Percentiles rank a stretch among this genome's conserved stretches.
Conservation (phyloP, 1,140 invertebrate genomes). For the Meloidogyne floridensis region DNA sequence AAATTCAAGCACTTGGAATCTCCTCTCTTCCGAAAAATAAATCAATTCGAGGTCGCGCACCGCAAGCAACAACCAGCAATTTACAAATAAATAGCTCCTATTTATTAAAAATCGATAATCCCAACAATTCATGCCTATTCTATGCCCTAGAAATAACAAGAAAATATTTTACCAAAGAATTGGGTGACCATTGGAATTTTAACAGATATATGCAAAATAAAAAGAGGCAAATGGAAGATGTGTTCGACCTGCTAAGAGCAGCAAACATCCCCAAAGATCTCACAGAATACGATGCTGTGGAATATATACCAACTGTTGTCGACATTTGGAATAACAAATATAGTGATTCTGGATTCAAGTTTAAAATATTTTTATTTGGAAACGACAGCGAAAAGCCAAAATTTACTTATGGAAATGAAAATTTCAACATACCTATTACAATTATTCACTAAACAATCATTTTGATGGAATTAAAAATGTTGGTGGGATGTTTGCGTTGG, state of each 20-base stretch:
- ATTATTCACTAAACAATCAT: not conserved
- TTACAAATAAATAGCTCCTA: no score
- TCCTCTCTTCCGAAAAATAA: not conserved
- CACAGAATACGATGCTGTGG: not conserved
- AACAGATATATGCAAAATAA: not conserved
- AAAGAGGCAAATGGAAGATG: not conserved
- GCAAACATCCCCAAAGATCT: not conserved
- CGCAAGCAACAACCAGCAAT: not conserved
- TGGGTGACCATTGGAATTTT: not conserved
- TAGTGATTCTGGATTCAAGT: not conserved
- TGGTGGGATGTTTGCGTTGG: not conserved
- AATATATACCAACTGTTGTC: not conserved
- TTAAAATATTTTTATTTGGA: conserved; percentile 15
- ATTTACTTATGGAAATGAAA: not conserved
- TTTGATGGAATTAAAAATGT: conserved; percentile 11
- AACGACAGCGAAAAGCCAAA: not conserved
- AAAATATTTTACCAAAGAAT: not conserved
- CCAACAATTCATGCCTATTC: conserved; percentile 4
- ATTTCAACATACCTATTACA: not conserved
- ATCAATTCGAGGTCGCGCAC: no score
- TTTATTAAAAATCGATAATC: not conserved
- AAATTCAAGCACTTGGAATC: not conserved
- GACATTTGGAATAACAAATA: not conserved
- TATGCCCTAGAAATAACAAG: conserved; percentile 7
- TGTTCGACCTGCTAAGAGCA: not conserved